Percentiles rank a stretch among this genome's conserved stretches.
These are phyloP conservation scores for Drosophila eohydei DNA, from an alignment of 2,888 invertebrate species.

Conservation along the genomic window DNA sequence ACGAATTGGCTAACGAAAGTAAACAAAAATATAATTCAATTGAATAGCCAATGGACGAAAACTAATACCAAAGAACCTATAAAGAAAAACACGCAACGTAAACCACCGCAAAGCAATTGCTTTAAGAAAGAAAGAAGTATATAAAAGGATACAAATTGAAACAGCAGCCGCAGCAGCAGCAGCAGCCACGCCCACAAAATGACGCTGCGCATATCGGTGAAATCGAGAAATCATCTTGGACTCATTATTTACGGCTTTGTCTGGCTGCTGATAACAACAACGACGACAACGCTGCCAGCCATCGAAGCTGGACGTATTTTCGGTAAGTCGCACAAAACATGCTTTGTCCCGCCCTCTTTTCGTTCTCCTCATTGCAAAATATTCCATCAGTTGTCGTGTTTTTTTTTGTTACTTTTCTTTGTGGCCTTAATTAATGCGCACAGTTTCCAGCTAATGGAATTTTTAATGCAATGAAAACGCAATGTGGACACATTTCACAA, in stretches of 20 bases:
- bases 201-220: conserved; percentile 84
- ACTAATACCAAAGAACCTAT: conserved; percentile 28
- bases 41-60: conserved; percentile 37
- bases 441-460: conserved; percentile 75
- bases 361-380: conserved; percentile 26
- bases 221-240: conserved; percentile 84
- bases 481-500: conserved; percentile 54
- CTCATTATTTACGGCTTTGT: conserved; percentile 84
- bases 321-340: conserved; percentile 77
- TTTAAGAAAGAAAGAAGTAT: conserved; percentile 42
- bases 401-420: not conserved
- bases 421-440: conserved; percentile 67
- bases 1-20: conserved; percentile 50
- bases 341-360: not conserved
- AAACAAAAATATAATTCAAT: conserved; percentile 58
- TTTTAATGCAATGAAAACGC: conserved; percentile 73
- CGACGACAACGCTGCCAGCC: conserved; percentile 43
- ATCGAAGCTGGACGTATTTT: conserved; percentile 84
- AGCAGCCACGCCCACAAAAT: conserved; percentile 66
- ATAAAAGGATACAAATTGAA: conserved; percentile 13
- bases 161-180: conserved; percentile 16
- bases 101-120: conserved; percentile 72
- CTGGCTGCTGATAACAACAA: conserved; percentile 81
- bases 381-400: conserved; percentile 38
- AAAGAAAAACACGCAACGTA: conserved; percentile 52